A percentile compares a stretch with the other conserved stretches of the same genome.
Evolutionary conservation across 1,140 invertebrate species (phyloP).

Genomic region (Drosophila burlai): DNA sequence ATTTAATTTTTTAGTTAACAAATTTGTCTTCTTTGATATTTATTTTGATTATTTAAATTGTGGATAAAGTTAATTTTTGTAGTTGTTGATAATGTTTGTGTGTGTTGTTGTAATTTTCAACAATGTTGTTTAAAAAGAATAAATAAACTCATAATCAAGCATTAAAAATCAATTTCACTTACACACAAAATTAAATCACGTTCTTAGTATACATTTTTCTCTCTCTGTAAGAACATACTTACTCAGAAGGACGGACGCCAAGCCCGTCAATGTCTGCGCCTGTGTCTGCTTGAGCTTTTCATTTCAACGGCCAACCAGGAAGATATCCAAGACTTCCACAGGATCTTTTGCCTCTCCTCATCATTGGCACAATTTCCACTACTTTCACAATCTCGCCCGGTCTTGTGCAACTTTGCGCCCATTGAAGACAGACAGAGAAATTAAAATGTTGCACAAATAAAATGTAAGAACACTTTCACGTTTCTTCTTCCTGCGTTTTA

Average conservation of each 20-base stretch:
- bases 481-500: neutral
- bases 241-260: neutral
- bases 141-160: neutral
- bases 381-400: neutral
- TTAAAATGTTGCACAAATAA: constrained; percentile 69
- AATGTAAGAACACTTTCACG: constrained; percentile 55
- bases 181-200: neutral
- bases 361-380: constrained; percentile 8
- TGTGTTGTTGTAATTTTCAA: neutral
- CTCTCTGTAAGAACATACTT: neutral
- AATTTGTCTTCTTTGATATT: neutral
- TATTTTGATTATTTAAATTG: neutral
- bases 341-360: neutral
- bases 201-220: no score
- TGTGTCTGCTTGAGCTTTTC: constrained; percentile 25
- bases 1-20: no score
- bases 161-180: neutral
- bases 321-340: constrained; percentile 1
- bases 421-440: constrained; percentile 45
- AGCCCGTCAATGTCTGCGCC: constrained; percentile 26
- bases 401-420: constrained; percentile 20
- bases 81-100: neutral
- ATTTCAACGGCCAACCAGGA: constrained; percentile 18
- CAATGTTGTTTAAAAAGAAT: neutral
- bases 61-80: neutral